Conservation (phyloP, 2,797 vertebrate genomes). For the Garrulus glandarius region DNA sequence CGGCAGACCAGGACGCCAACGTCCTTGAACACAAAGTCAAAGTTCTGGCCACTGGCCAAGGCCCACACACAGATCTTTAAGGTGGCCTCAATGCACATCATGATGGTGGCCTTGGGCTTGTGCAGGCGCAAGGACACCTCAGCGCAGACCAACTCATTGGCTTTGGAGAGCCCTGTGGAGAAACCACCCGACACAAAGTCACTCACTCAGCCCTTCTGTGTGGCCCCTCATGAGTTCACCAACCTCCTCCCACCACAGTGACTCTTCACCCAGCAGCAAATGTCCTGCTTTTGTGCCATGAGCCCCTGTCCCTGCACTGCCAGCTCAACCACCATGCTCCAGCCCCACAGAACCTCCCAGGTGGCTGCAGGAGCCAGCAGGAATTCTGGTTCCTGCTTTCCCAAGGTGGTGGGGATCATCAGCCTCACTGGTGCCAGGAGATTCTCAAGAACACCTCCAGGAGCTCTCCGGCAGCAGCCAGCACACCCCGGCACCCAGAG, state of each 20-base stretch:
- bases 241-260: too few species aligned
- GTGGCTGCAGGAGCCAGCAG: not conserved
- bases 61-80: not conserved
- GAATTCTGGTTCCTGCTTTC: not conserved
- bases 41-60: not conserved
- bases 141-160: not conserved
- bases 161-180: not conserved
- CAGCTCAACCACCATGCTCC: not conserved
- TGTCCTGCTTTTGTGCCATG: not conserved
- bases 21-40: not conserved
- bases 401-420: not conserved
- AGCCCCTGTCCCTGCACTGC: not conserved
- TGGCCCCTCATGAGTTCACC: not conserved
- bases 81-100: not conserved
- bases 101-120: not conserved
- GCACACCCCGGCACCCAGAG: accelerated
- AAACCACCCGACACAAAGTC: not conserved
- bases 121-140: not conserved
- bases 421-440: not conserved
- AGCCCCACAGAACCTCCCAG: not conserved
- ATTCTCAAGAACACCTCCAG: not conserved
- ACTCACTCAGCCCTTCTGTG: not conserved
- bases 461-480: not conserved
- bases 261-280: not conserved
- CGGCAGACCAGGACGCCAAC: not conserved